These are phyloP conservation scores for Odobenus rosmarus DNA, from an alignment of 2,113 vertebrate species.

Conservation along the genomic window DNA sequence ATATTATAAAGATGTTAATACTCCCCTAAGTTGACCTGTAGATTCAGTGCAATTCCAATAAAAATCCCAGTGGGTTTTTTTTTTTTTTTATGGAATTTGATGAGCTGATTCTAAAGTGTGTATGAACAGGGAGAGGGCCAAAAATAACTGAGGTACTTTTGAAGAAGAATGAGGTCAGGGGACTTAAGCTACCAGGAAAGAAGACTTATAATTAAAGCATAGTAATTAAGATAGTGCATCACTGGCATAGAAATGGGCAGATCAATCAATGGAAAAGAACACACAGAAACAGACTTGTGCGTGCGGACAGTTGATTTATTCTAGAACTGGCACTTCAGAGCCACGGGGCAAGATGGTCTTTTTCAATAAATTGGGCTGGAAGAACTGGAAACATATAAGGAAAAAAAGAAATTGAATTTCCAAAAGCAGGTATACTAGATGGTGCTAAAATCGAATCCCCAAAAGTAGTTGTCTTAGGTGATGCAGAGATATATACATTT, in stretches of 20 bases:
- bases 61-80: neutral
- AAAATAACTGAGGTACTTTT: neutral
- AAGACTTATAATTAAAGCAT: neutral
- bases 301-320: neutral
- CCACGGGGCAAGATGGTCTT: neutral
- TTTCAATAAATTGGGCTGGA: neutral
- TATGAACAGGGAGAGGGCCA: neutral
- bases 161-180: neutral
- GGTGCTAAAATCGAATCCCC: neutral
- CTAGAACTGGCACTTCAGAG: neutral
- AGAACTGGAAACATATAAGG: neutral
- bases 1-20: neutral
- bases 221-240: neutral
- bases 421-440: neutral
- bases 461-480: neutral
- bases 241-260: neutral
- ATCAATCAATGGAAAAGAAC: neutral
- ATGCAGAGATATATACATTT: neutral
- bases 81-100: neutral
- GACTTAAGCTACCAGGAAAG: neutral
- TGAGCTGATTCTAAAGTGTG: neutral
- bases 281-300: neutral
- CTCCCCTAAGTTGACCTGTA: neutral
- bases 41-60: neutral
- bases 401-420: conserved; percentile 6